Conservation (phyloP, 1,140 invertebrate genomes). For the Adelges cooleyi region DNA sequence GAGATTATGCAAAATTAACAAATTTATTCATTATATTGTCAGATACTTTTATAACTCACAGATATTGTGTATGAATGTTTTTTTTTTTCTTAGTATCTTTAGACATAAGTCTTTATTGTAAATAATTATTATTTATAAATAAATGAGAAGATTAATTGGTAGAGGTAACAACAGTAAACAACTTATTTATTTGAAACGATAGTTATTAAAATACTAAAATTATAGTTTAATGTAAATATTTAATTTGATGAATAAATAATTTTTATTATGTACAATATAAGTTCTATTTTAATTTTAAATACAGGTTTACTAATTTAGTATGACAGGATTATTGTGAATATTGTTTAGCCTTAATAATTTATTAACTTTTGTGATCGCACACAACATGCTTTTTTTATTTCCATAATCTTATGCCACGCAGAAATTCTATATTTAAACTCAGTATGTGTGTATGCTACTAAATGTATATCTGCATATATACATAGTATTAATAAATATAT, state of each 20-base stretch:
- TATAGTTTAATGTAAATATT: no score
- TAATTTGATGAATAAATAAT: no score
- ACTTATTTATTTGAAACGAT: background rate
- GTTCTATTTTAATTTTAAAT: slow-evolving; percentile 13
- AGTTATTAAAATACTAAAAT: no score
- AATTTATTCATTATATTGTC: no score
- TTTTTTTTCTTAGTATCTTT: no score
- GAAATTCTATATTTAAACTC: background rate
- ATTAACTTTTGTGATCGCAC: slow-evolving; percentile 21
- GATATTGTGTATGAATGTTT: no score
- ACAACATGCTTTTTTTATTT: slow-evolving; percentile 10
- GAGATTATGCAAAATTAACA: no score
- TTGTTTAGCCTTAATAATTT: background rate
- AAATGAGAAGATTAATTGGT: slow-evolving; percentile 10
- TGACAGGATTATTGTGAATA: background rate
- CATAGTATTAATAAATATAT: no score
- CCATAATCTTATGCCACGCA: background rate
- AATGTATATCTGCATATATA: no score
- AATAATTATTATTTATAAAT: slow-evolving; percentile 7
- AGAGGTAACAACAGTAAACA: slow-evolving; percentile 14
- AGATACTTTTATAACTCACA: no score
- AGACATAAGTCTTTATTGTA: slow-evolving; percentile 9
- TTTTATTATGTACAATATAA: background rate
- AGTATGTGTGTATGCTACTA: no score
- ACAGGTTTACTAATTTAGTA: slow-evolving; percentile 4